Evolutionary conservation across 2,113 vertebrate species (phyloP).

Genomic region (Cyanoramphus novaezelandiae): DNA sequence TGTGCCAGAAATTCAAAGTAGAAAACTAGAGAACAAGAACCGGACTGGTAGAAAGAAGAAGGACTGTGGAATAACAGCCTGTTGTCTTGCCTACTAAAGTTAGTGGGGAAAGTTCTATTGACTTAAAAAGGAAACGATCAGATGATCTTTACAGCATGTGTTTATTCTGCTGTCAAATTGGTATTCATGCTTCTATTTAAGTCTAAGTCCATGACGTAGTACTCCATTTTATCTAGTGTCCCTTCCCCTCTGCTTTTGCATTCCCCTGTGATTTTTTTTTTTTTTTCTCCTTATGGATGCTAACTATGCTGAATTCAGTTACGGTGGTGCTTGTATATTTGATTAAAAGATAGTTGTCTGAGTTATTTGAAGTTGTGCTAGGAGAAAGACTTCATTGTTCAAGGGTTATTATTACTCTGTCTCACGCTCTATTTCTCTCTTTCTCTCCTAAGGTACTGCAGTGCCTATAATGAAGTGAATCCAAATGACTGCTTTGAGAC

Average conservation of each 20-base stretch:
- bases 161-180: background rate
- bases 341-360: slow-evolving; percentile 63
- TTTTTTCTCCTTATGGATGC: background rate
- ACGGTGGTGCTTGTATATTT: slow-evolving; percentile 32
- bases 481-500: slow-evolving; percentile 70
- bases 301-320: background rate
- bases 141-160: background rate
- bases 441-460: slow-evolving; percentile 56
- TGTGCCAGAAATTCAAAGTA: background rate
- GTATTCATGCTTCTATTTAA: background rate
- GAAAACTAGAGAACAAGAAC: background rate
- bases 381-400: slow-evolving; percentile 55
- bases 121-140: background rate
- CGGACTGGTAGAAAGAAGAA: background rate
- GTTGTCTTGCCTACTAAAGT: background rate
- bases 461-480: slow-evolving; percentile 73
- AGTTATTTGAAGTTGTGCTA: slow-evolving; percentile 58
- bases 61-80: background rate
- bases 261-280: background rate
- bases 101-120: background rate
- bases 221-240: background rate
- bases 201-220: background rate
- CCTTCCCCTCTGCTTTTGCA: background rate
- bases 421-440: slow-evolving; percentile 55
- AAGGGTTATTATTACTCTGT: slow-evolving; percentile 70